Evolutionary conservation across 1,140 invertebrate species (phyloP).

Genomic region (Heliconius hewitsoni): DNA sequence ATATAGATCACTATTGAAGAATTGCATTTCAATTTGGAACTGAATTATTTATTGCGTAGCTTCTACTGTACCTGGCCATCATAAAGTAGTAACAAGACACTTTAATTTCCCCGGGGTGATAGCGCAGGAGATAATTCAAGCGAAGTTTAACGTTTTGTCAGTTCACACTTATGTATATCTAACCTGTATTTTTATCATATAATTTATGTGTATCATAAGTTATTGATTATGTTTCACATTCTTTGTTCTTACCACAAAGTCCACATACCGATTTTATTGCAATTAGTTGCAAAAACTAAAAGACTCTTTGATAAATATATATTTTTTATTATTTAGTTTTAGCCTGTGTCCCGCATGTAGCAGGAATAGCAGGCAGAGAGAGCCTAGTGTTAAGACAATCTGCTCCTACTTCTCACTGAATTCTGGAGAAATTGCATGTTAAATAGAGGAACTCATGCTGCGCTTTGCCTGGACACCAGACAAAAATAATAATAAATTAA

Average conservation of each 20-base stretch:
- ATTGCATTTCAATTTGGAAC: constrained; percentile 55
- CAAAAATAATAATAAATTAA: too few species aligned
- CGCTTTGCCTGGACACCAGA: too few species aligned
- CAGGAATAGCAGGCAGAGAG: too few species aligned
- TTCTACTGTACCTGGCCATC: constrained; percentile 65
- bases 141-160: constrained; percentile 76
- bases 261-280: too few species aligned
- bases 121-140: constrained; percentile 73
- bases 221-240: neutral
- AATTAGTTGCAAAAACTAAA: too few species aligned
- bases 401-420: too few species aligned
- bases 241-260: neutral
- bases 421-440: too few species aligned
- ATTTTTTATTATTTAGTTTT: too few species aligned
- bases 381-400: too few species aligned
- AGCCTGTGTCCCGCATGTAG: too few species aligned
- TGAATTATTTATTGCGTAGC: constrained; percentile 67
- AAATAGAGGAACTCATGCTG: too few species aligned
- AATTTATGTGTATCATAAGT: neutral
- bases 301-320: too few species aligned
- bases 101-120: constrained; percentile 76
- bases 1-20: constrained; percentile 47
- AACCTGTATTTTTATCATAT: neutral
- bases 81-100: constrained; percentile 77
- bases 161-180: constrained; percentile 44